Percentiles rank a stretch among this genome's conserved stretches.
These are phyloP conservation scores for Pogonophryne albipinna DNA, from an alignment of 2,797 vertebrate genomes.

Conservation along the genomic window DNA sequence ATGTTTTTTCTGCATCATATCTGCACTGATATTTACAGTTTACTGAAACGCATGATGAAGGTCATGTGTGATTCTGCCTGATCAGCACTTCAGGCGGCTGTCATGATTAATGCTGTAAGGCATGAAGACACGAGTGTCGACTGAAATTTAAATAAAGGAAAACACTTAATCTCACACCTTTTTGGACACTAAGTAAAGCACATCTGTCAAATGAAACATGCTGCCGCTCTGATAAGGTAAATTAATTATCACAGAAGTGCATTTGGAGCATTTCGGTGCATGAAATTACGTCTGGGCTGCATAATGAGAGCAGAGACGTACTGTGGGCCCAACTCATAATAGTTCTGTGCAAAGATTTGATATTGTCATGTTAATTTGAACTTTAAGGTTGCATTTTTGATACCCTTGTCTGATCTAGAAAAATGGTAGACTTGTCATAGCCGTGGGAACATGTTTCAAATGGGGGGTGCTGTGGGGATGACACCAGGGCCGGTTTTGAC, in stretches of 20 bases:
- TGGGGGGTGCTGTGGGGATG: no score
- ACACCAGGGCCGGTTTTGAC: no score
- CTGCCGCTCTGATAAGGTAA: background rate
- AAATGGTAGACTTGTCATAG: no score
- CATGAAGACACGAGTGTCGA: slow-evolving; percentile 37
- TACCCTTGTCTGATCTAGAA: no score
- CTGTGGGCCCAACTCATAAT: no score
- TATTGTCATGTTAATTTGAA: no score
- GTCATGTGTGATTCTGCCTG: slow-evolving; percentile 42
- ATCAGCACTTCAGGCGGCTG: slow-evolving; percentile 58
- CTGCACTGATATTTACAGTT: slow-evolving; percentile 20
- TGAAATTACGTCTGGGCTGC: background rate
- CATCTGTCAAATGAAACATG: slow-evolving; percentile 1
- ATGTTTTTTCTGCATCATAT: background rate
- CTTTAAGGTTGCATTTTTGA: no score
- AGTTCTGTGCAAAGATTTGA: no score
- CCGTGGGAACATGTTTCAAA: no score
- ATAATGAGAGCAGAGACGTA: background rate
- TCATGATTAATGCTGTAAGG: slow-evolving; percentile 59
- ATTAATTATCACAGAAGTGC: background rate
- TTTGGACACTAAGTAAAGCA: background rate
- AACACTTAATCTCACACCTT: background rate
- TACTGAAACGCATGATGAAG: slow-evolving; percentile 42
- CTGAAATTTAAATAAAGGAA: slow-evolving; percentile 44
- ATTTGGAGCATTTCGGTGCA: no score